A percentile compares a stretch with the other conserved stretches of the same genome.
These are phyloP conservation scores for Ctenopoma multispine DNA, from an alignment of 2,797 vertebrate genomes.

Conservation along the genomic window DNA sequence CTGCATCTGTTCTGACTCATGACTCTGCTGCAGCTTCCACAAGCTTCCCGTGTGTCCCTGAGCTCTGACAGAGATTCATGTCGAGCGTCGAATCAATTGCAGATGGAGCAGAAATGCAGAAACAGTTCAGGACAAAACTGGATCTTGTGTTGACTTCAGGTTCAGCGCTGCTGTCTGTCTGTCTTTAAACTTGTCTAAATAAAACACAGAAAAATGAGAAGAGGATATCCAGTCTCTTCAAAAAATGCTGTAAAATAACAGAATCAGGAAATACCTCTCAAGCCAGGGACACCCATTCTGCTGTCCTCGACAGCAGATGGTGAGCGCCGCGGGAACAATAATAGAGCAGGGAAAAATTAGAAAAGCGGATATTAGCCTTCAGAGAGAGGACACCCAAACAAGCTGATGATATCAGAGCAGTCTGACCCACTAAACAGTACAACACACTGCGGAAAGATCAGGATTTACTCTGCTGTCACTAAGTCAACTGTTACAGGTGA, in stretches of 20 bases:
- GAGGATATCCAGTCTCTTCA: conserved; percentile 46
- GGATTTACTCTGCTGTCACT: too few relatives aligned
- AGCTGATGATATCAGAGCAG: conserved; percentile 1
- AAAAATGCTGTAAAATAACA: conserved; percentile 57
- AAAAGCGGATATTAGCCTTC: conserved; percentile 49
- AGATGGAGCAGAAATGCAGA: neutral
- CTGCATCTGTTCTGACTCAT: conserved; percentile 21
- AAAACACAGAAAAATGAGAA: conserved; percentile 37
- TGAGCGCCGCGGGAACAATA: conserved; percentile 40
- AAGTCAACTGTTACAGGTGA: too few relatives aligned
- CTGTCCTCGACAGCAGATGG: conserved; percentile 52
- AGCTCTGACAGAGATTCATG: neutral
- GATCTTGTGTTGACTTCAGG: fast-evolving
- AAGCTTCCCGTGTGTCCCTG: conserved; percentile 1
- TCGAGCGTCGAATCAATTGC: neutral
- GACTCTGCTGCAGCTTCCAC: conserved; percentile 14
- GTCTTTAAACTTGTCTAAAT: conserved; percentile 25
- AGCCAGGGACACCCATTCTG: conserved; percentile 33
- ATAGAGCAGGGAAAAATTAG: conserved; percentile 39
- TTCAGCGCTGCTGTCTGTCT: too few relatives aligned
- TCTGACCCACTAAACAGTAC: conserved; percentile 16
- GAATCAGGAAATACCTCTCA: conserved; percentile 61
- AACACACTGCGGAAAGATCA: neutral
- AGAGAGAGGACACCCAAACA: conserved; percentile 44
- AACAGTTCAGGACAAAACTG: neutral